These are phyloP conservation scores for Microcebus lehilahytsara DNA, from an alignment of 2,113 vertebrate genomes.

Conservation along the genomic window DNA sequence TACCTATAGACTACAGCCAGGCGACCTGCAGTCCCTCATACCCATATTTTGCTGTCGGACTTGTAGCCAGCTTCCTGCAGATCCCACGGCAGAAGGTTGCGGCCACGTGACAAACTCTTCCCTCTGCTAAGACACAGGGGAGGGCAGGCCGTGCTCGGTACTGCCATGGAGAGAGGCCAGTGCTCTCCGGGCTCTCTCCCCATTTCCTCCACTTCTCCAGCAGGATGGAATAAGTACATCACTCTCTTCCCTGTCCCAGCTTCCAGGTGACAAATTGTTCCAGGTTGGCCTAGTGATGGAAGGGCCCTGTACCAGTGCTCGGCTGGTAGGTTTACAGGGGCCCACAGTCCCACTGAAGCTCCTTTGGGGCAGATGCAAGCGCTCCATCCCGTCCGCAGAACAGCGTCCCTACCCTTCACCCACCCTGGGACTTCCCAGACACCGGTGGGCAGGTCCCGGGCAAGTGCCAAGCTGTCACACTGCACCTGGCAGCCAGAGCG, in stretches of 20 bases:
- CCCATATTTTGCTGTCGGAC: not conserved
- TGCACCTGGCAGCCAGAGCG: not conserved
- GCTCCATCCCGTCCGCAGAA: rapidly evolving
- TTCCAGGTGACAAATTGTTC: not conserved
- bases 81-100: not conserved
- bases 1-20: not conserved
- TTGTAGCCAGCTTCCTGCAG: no score
- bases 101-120: not conserved
- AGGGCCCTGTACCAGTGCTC: not conserved
- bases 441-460: conserved; percentile 31
- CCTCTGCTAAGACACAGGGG: not conserved
- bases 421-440: not conserved
- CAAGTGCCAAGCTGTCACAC: not conserved
- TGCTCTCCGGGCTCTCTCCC: not conserved
- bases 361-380: not conserved
- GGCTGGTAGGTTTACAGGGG: not conserved
- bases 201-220: no score
- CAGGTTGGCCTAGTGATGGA: not conserved
- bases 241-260: not conserved
- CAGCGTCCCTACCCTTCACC: not conserved
- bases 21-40: not conserved
- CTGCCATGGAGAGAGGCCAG: rapidly evolving
- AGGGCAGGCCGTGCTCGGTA: not conserved
- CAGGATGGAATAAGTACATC: rapidly evolving
- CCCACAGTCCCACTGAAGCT: not conserved